Evolutionary conservation across 2,113 vertebrate species (phyloP).

Genomic region (Lutjanus erythropterus): DNA sequence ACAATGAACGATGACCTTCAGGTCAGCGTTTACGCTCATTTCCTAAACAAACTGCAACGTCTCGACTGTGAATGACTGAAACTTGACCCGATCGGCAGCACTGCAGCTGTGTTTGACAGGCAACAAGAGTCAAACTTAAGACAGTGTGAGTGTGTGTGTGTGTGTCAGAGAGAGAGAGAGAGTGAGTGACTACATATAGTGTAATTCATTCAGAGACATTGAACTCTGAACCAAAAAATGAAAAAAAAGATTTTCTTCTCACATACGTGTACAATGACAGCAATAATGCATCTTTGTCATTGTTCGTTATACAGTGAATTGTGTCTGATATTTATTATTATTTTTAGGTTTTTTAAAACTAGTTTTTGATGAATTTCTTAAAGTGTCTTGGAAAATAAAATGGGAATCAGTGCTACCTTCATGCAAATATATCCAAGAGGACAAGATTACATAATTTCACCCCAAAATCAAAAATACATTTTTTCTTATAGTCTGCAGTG

Average conservation of each 20-base stretch:
- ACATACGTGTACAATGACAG: neutral
- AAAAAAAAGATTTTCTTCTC: neutral
- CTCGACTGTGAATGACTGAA: slow-evolving; percentile 73
- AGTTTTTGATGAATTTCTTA: no score
- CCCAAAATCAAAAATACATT: no score
- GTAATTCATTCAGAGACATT: slow-evolving; percentile 25
- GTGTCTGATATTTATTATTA: neutral
- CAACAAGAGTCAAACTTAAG: slow-evolving; percentile 55
- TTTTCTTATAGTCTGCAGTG: no score
- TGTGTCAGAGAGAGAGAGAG: no score
- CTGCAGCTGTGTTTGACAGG: slow-evolving; percentile 83
- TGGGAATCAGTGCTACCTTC: neutral
- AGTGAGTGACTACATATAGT: no score
- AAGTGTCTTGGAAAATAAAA: neutral
- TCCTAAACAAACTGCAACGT: slow-evolving; percentile 83
- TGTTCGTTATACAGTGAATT: neutral
- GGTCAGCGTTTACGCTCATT: slow-evolving; percentile 80
- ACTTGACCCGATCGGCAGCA: slow-evolving; percentile 66
- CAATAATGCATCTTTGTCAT: neutral
- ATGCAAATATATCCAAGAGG: neutral
- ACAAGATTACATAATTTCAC: neutral
- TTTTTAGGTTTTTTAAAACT: neutral
- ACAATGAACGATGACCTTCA: slow-evolving; percentile 76
- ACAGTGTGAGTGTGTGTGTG: neutral
- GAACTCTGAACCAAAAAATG: no score